These are phyloP conservation scores for Netelia melanura DNA, from an alignment of 2,888 invertebrate genomes.

Conservation along the genomic window DNA sequence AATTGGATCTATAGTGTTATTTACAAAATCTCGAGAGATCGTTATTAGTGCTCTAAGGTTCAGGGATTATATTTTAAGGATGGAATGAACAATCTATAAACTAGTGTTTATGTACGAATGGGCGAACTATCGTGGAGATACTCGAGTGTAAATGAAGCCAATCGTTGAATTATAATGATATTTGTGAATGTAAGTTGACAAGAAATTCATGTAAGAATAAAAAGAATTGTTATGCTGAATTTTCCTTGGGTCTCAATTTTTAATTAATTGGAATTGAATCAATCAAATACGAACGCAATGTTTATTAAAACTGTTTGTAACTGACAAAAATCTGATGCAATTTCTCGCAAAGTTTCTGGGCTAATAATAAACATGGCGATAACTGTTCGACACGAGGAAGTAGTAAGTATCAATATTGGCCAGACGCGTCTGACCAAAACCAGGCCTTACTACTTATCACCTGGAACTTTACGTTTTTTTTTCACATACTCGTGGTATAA, in stretches of 20 bases:
- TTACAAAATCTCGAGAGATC: conserved; percentile 23
- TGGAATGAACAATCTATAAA: not conserved
- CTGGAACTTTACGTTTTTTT: conserved; percentile 12
- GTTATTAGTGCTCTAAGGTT: conserved; percentile 45
- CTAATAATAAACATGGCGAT: not conserved
- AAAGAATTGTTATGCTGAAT: not conserved
- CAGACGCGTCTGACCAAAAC: conserved; percentile 51
- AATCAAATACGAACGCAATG: not conserved
- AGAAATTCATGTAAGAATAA: not conserved
- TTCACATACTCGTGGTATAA: conserved; percentile 22
- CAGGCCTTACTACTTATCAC: conserved; percentile 39
- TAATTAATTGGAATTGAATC: not conserved
- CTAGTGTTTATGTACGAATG: not conserved
- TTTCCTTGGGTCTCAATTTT: not conserved
- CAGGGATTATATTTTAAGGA: not conserved
- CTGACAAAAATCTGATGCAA: too few relatives aligned
- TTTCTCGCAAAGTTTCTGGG: conserved; percentile 19
- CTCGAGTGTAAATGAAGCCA: not conserved
- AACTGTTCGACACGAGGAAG: not conserved
- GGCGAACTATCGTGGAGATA: not conserved
- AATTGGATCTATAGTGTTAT: conserved; percentile 39
- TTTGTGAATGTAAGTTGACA: not conserved
- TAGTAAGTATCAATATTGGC: not conserved
- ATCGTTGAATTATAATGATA: not conserved
- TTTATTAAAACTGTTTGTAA: not conserved